Base-by-base conservation (phyloP, 1,140 invertebrate species). In the Heterodera schachtii region DNA sequence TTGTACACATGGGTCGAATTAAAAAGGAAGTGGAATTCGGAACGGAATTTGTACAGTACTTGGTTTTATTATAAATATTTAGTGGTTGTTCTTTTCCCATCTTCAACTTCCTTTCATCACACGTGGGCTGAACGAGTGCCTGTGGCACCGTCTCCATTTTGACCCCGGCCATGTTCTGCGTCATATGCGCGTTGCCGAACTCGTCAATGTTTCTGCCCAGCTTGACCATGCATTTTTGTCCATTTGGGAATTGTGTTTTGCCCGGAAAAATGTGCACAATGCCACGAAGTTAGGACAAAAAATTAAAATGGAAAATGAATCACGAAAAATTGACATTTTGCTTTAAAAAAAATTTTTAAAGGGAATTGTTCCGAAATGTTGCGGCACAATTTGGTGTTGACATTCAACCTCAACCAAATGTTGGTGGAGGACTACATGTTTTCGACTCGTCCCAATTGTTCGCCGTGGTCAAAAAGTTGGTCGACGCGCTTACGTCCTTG, bases 221-320 rank as follows among this genome's bases (percentile, higher is more conserved):
- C 57, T 78, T 43, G 76, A 78, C 13, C 9, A 47, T 8, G 47
- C 64, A 1, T 66, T 47, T 64, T 52, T 64, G 21, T 2, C 47
- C 46, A 49, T 69, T 13, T 78, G 76, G 76, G 76, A 78, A 44
- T 21, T 78, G 47, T 0, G 49, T 4, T 78, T 78, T 78, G 60
- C 64, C 47, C 46, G 31, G 21, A 64, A 46, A 43, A 47, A 3
- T 66, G 4, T 78, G 57, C 52, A 75, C 4, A 75, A 57, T 43
- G 66, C 74, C 1, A 52, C 57, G 5, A 75, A 57, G 74, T 75
- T 7, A 52, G 44, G 1, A n/a, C 16, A 74, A 43, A 7, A 60
- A 60, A 60, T 7, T 3, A 60, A 60, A 60, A 60, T 60, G 16
- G 1, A 16, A 3, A 60, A 60, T 5, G 16, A 52, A 52, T 52